Base-by-base conservation (phyloP, 2,797 vertebrate species). In the Brachyalestes nurse region DNA sequence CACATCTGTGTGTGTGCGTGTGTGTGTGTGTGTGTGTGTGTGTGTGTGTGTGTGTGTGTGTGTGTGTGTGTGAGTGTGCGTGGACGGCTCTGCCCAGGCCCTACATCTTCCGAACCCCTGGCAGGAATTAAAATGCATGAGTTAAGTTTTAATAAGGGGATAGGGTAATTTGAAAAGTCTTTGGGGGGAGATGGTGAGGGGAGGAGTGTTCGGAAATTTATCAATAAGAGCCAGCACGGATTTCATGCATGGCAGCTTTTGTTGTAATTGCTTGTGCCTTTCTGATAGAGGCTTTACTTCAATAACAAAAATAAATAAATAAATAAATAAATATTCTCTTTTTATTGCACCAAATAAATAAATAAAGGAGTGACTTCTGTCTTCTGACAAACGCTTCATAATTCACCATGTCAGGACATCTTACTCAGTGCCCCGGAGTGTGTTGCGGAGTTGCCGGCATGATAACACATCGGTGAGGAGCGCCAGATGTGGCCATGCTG, bases 201-300 rank as follows among this genome's bases (percentile, higher is more conserved):
- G 28, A 34, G 28, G 92, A 91, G 92, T 92, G 91, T 94, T 94
- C 90, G 86, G 90, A 92, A 94, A 94, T 94, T 92, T 94, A 94
- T 95, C 94, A 95, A 95, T 94, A 94, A 94, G 91, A 93, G 90
- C 88, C 94, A 94, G 93, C 91, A 91, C 91, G 93, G 91, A 94
- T 95, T 94, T 95, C 91, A 95, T 91, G 93, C 94, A 94, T 95
- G 94, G 90, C 79, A 91, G 91, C 90, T 91, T 93, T 92, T 88
- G 89, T 92, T 94, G 93, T 95, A 95, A 95, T 95, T 95, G 94
- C 92, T 93, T 95, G 93, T 90, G 92, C 91, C 91, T 91, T 87
- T 92, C 91, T 91, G 93, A 95, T 95, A 95, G 91, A 93, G 91
- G 90, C 90, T 92, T 86, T 82, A 92, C 92, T 93, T 92, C 90